phyloP scores from a whole-genome alignment of 2,113 vertebrate genomes.

The Passer domesticus region DNA sequence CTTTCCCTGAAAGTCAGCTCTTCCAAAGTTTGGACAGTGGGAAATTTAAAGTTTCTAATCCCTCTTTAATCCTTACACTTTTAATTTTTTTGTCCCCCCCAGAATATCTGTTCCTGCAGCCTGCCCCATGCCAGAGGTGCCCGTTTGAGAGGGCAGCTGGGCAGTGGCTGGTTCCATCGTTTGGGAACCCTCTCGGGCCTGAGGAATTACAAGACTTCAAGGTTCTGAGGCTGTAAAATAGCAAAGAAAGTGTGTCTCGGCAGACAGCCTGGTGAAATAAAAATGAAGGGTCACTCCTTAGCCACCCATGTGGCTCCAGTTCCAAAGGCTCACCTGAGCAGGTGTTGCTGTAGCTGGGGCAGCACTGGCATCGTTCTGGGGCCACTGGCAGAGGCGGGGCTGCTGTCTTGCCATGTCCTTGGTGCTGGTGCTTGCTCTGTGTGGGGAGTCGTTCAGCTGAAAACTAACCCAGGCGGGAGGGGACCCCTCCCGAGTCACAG shows the following conservation, averaged over 20 bases:
- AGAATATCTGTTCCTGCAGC: neutral
- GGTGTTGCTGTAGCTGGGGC: neutral
- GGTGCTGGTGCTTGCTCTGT: neutral
- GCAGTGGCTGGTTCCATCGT: neutral
- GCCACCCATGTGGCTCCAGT: neutral
- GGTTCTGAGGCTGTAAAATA: neutral
- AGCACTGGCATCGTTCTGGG: rapidly evolving
- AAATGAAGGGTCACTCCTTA: neutral
- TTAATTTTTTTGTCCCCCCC: neutral
- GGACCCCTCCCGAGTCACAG: neutral
- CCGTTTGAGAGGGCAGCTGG: neutral
- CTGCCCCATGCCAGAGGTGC: neutral
- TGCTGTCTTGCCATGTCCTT: rapidly evolving
- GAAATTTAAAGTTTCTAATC: neutral
- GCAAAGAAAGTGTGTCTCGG: neutral
- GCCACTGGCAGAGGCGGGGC: rapidly evolving
- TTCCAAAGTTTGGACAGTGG: rapidly evolving
- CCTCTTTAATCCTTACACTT: rapidly evolving
- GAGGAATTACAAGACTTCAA: neutral
- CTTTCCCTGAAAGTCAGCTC: rapidly evolving
- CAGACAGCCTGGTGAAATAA: neutral
- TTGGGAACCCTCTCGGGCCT: rapidly evolving
- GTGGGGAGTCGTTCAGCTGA: rapidly evolving
- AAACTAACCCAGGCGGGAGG: neutral
- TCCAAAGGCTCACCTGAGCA: neutral